Conservation (phyloP, 2,797 vertebrate species). For the Natrix natrix region DNA sequence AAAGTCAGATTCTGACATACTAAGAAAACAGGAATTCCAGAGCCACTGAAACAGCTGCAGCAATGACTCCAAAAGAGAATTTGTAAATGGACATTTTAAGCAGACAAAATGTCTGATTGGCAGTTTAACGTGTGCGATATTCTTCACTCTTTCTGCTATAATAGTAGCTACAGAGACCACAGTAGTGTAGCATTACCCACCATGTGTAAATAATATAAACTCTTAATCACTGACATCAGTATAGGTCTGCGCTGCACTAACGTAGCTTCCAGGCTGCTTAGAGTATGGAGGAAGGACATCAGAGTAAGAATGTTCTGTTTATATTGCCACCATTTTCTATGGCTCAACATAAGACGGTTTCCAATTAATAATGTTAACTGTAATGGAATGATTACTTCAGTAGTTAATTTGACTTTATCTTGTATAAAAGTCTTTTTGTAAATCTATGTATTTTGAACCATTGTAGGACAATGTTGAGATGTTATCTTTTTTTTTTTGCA, state of each 20-base stretch:
- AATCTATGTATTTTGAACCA: background rate
- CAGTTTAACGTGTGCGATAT: background rate
- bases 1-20: conserved; percentile 17
- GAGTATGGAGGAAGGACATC: background rate
- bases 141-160: background rate
- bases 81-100: background rate
- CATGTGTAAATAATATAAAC: background rate
- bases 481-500: background rate
- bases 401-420: background rate
- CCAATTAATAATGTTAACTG: background rate
- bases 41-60: background rate
- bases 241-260: background rate
- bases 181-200: background rate
- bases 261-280: background rate
- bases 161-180: background rate
- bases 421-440: background rate
- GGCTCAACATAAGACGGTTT: background rate
- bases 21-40: background rate
- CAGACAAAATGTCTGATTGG: background rate
- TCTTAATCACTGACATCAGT: background rate
- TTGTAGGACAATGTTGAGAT: background rate
- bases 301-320: background rate
- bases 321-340: background rate
- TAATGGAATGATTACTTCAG: background rate
- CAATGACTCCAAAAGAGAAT: background rate